Conservation (phyloP, 1,140 invertebrate species). For the Chironomus striatipennis region DNA sequence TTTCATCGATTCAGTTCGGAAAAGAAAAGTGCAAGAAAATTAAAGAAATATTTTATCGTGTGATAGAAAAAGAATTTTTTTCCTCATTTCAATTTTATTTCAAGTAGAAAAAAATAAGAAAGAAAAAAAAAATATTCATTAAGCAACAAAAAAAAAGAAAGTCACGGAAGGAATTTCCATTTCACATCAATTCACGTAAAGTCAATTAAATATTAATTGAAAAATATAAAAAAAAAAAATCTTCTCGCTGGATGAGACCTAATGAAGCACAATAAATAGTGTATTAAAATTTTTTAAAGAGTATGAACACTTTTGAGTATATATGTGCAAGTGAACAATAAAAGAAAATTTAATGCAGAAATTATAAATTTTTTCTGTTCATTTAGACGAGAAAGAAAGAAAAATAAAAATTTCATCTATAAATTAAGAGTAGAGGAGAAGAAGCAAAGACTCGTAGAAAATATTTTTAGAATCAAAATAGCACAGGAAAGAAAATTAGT, state of each 20-base stretch:
- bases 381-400: not conserved
- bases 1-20: constrained; percentile 19
- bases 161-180: not conserved
- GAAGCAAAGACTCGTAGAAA: not conserved
- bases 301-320: too few species aligned
- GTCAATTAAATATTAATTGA: too few species aligned
- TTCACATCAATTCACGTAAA: too few species aligned
- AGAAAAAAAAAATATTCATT: not conserved
- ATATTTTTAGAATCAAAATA: constrained; percentile 4
- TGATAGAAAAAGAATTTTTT: not conserved
- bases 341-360: not conserved
- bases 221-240: too few species aligned
- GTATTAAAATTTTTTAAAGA: too few species aligned
- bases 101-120: not conserved
- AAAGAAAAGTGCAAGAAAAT: not conserved
- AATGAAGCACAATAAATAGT: too few species aligned
- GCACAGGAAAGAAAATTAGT: not conserved
- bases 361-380: too few species aligned
- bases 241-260: too few species aligned
- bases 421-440: too few species aligned
- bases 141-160: not conserved
- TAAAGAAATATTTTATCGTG: not conserved
- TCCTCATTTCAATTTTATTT: not conserved
- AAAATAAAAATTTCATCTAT: not conserved
- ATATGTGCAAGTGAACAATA: not conserved